phyloP scores from a whole-genome alignment of 1,140 invertebrate species.

The Saxidomus purpurata region DNA sequence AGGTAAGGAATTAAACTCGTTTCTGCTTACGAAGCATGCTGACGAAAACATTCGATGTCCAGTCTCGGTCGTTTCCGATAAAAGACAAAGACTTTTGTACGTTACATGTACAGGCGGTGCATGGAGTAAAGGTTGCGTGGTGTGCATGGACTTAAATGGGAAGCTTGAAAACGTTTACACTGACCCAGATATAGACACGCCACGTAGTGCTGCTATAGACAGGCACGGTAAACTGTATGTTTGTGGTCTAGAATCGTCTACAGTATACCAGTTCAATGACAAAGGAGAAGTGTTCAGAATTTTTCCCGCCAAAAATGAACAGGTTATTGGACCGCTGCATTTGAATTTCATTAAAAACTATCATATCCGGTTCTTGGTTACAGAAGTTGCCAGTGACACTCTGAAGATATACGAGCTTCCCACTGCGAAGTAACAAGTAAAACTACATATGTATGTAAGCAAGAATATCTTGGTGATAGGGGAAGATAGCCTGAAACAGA shows the following conservation, averaged over 20 bases:
- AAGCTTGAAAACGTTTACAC: constrained; percentile 31
- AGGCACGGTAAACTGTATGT: constrained; percentile 55
- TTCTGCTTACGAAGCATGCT: constrained; percentile 32
- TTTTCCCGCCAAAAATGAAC: constrained; percentile 43
- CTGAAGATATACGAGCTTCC: constrained; percentile 53
- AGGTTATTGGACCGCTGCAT: constrained; percentile 52
- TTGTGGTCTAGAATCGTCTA: constrained; percentile 58
- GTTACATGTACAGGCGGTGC: constrained; percentile 61
- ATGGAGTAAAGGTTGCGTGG: constrained; percentile 62
- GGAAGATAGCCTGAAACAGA: too few species aligned
- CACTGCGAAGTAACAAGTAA: constrained; percentile 25
- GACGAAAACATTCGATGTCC: constrained; percentile 60
- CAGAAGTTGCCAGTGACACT: constrained; percentile 50
- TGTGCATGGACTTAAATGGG: constrained; percentile 16
- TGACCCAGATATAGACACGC: constrained; percentile 58
- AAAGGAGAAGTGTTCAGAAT: constrained; percentile 31
- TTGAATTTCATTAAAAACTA: constrained; percentile 54
- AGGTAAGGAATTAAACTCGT: constrained; percentile 57
- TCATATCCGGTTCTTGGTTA: constrained; percentile 47
- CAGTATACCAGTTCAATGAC: constrained; percentile 43
- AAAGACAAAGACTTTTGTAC: constrained; percentile 19
- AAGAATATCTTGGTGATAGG: too few species aligned
- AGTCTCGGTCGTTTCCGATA: constrained; percentile 25
- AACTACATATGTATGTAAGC: too few species aligned
- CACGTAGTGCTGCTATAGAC: constrained; percentile 45